A percentile compares a stretch with the other conserved stretches of the same genome.
phyloP scores from a whole-genome alignment of 2,888 invertebrate species.

The Pyrrhosoma nymphula region DNA sequence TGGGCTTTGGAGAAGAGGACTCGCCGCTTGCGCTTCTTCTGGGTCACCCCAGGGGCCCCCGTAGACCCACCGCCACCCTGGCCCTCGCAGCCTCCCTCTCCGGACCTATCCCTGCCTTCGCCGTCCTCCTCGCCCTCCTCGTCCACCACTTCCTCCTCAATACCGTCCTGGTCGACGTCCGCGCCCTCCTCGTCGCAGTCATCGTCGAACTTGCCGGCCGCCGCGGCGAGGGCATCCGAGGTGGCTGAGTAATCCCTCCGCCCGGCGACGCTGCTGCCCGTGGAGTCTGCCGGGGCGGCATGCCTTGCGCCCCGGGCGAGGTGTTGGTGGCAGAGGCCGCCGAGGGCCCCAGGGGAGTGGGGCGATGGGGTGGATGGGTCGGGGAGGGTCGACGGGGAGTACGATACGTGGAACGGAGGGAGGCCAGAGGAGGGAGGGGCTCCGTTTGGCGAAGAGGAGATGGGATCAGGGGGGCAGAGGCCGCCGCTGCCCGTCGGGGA shows the following conservation, averaged over 20 bases:
- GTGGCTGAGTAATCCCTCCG: conserved; percentile 73
- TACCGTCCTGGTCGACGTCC: conserved; percentile 77
- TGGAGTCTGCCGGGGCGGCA: conserved; percentile 58
- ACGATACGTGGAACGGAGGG: conserved; percentile 59
- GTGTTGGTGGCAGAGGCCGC: conserved; percentile 5
- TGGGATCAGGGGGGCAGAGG: neutral
- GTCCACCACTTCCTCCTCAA: conserved; percentile 78
- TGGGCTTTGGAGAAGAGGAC: conserved; percentile 98
- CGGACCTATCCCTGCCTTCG: conserved; percentile 73
- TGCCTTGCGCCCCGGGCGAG: neutral
- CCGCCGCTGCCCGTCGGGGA: conserved; percentile 87
- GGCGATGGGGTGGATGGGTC: conserved; percentile 68
- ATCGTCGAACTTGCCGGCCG: conserved; percentile 77
- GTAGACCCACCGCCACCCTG: conserved; percentile 76
- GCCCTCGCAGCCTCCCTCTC: conserved; percentile 69
- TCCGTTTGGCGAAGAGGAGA: neutral
- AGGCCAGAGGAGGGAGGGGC: neutral
- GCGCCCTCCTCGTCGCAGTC: conserved; percentile 76
- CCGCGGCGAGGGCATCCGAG: conserved; percentile 73
- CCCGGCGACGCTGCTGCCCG: conserved; percentile 15
- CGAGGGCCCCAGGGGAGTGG: conserved; percentile 14
- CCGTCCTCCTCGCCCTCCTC: conserved; percentile 74
- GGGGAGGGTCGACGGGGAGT: conserved; percentile 68
- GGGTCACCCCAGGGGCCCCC: conserved; percentile 75
- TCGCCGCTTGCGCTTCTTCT: conserved; percentile 95